Evolutionary conservation across 64 coral and sea anemone species (phyloP).

Genomic region (Montipora cactus): DNA sequence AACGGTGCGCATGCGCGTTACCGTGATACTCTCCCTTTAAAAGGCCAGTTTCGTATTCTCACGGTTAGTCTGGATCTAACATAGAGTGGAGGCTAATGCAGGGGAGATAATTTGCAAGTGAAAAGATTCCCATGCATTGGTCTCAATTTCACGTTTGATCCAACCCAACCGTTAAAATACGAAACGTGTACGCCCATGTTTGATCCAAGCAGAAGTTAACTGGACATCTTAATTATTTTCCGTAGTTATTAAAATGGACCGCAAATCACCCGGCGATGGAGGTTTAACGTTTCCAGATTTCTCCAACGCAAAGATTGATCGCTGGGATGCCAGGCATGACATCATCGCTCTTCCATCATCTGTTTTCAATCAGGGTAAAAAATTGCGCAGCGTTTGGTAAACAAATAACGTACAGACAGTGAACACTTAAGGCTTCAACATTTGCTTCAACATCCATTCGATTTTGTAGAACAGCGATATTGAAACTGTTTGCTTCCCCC

Average conservation of each 20-base stretch:
- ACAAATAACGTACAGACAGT: background rate
- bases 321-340: conserved; percentile 89
- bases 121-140: too few relatives aligned
- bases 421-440: background rate
- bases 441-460: background rate
- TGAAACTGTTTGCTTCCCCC: too few relatives aligned
- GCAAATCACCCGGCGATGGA: conserved; percentile 78
- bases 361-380: conserved; percentile 77
- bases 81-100: too few relatives aligned
- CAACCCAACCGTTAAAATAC: too few relatives aligned
- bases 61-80: too few relatives aligned
- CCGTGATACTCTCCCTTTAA: too few relatives aligned
- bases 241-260: conserved; percentile 84
- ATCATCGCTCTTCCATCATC: conserved; percentile 83
- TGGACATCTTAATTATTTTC: background rate
- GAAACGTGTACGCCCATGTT: too few relatives aligned
- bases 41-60: too few relatives aligned
- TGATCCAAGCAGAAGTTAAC: background rate
- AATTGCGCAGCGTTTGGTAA: background rate
- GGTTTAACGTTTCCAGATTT: conserved; percentile 89
- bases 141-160: too few relatives aligned
- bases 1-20: too few relatives aligned
- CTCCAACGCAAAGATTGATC: conserved; percentile 64
- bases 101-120: too few relatives aligned
- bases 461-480: too few relatives aligned